These are phyloP conservation scores for Phataginus tricuspis DNA, from an alignment of 2,797 vertebrate species.

Conservation along the genomic window DNA sequence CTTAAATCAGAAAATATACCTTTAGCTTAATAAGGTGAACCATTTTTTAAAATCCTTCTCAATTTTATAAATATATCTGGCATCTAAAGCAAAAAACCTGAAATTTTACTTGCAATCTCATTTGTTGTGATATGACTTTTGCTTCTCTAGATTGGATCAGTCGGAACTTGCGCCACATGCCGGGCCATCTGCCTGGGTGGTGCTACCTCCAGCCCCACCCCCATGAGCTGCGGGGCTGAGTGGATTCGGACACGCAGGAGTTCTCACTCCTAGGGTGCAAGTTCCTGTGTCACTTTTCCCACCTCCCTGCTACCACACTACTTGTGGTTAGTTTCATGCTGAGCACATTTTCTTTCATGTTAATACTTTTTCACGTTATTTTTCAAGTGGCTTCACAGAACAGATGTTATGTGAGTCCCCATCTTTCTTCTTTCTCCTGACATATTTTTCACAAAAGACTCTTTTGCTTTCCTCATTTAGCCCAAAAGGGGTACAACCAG, in stretches of 20 bases:
- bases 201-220: neutral
- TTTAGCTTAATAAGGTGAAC: neutral
- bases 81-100: neutral
- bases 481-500: neutral
- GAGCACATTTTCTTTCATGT: constrained; percentile 45
- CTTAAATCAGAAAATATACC: neutral
- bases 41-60: neutral
- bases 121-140: neutral
- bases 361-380: constrained; percentile 50
- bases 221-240: neutral
- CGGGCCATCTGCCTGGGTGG: constrained; percentile 42
- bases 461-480: neutral
- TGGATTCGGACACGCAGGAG: constrained; percentile 49
- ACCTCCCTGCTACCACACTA: constrained; percentile 25
- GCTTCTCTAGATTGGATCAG: constrained; percentile 1
- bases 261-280: neutral
- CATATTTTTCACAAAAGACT: constrained; percentile 41
- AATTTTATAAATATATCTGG: neutral
- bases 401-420: constrained; percentile 46
- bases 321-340: constrained; percentile 57
- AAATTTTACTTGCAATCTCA: neutral
- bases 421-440: constrained; percentile 45
- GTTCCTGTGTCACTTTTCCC: constrained; percentile 30
- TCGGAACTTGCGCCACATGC: neutral
- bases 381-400: constrained; percentile 65